Evolutionary conservation across 1,140 invertebrate species (phyloP).

Genomic region (Marisa cornuarietis): DNA sequence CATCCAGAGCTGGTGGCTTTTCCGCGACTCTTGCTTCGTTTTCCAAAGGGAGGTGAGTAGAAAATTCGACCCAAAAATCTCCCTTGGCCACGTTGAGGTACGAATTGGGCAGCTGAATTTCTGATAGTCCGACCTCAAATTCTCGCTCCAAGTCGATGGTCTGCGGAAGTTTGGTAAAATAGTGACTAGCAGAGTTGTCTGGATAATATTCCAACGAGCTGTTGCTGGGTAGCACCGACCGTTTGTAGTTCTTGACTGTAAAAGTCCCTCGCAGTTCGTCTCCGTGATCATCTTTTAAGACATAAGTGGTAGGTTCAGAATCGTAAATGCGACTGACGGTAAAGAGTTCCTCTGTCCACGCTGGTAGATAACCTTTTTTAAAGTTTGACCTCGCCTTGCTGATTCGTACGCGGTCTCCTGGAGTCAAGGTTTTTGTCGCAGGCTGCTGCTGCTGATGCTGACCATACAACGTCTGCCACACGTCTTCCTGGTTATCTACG

Average conservation of each 20-base stretch:
- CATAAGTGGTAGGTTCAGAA: not conserved
- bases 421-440: not conserved
- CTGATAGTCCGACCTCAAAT: not conserved
- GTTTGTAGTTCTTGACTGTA: not conserved
- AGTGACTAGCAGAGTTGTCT: slow-evolving; percentile 6
- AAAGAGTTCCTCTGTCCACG: slow-evolving; percentile 2
- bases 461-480: not conserved
- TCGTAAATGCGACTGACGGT: not conserved
- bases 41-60: no score
- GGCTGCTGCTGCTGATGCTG: not conserved
- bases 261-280: not conserved
- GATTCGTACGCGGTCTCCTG: slow-evolving; percentile 3
- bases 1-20: not conserved
- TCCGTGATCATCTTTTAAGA: slow-evolving; percentile 8
- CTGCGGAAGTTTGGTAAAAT: slow-evolving; percentile 9
- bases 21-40: no score
- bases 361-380: slow-evolving; percentile 2
- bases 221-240: slow-evolving; percentile 4
- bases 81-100: not conserved
- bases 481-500: slow-evolving; percentile 38
- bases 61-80: not conserved
- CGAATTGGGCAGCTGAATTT: not conserved
- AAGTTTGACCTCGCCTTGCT: not conserved
- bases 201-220: not conserved
- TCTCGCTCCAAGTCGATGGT: not conserved